A percentile compares a stretch with the other conserved stretches of the same genome.
phyloP scores from a whole-genome alignment of 2,888 invertebrate species.

The Corythucha ciliata region DNA sequence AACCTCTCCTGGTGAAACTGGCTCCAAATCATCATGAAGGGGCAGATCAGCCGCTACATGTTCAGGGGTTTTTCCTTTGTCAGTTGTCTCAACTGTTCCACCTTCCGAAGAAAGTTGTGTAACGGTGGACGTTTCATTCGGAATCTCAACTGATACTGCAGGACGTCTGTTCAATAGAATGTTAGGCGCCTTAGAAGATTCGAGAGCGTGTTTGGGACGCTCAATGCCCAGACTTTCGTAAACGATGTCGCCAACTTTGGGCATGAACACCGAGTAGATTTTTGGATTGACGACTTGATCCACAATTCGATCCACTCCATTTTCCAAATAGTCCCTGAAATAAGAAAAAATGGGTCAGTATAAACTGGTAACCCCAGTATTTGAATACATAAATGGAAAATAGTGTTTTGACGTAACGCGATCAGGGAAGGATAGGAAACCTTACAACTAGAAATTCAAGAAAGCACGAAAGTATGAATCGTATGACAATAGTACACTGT shows the following conservation, averaged over 20 bases:
- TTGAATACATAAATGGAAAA: too few species aligned
- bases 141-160: neutral
- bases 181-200: conserved; percentile 1
- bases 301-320: conserved; percentile 87
- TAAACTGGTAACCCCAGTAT: too few species aligned
- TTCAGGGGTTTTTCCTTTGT: conserved; percentile 2
- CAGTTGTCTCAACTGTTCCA: neutral
- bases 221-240: conserved; percentile 78
- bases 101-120: neutral
- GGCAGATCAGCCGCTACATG: conserved; percentile 43
- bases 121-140: neutral
- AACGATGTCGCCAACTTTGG: conserved; percentile 82
- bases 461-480: too few species aligned
- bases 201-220: conserved; percentile 42
- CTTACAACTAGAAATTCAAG: too few species aligned
- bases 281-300: conserved; percentile 94
- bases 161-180: conserved; percentile 4
- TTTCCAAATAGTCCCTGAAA: conserved; percentile 63
- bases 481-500: too few species aligned
- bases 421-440: too few species aligned
- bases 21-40: conserved; percentile 66
- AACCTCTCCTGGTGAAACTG: conserved; percentile 70
- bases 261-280: conserved; percentile 75
- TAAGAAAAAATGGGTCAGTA: too few species aligned
- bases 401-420: too few species aligned